Conservation (phyloP, 2,113 vertebrate species). For the Silurus meridionalis region DNA sequence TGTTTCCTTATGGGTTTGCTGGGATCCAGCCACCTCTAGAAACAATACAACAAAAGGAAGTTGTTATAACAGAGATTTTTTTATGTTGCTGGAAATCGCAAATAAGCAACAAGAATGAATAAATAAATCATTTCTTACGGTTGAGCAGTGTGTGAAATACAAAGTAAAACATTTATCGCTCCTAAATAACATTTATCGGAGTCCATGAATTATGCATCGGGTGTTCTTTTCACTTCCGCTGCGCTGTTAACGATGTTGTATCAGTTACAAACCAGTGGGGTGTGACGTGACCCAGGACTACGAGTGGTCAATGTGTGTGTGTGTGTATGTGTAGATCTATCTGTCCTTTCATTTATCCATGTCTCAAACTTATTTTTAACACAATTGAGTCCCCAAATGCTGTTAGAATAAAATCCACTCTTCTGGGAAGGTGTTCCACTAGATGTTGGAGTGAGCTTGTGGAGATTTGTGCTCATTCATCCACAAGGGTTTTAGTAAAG, state of each 20-base stretch:
- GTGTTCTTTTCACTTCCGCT: background rate
- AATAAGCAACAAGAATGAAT: background rate
- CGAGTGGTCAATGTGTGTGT: background rate
- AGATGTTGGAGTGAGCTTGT: no score
- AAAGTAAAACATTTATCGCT: background rate
- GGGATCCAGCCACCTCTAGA: constrained; percentile 97
- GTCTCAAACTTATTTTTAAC: background rate
- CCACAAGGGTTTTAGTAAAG: no score
- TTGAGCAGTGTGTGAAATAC: background rate
- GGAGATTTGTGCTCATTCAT: no score
- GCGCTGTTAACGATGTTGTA: background rate
- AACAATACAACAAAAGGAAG: constrained; percentile 35
- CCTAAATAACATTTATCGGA: constrained; percentile 11
- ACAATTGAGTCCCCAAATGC: no score
- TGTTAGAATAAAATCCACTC: no score
- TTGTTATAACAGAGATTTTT: background rate
- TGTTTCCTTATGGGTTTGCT: constrained; percentile 98
- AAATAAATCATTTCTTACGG: background rate
- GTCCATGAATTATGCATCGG: constrained; percentile 26
- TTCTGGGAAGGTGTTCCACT: no score
- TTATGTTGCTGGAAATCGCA: no score
- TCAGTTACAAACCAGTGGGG: constrained; percentile 16
- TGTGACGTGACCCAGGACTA: constrained; percentile 30
- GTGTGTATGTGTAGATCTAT: background rate
- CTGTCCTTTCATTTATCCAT: background rate